Percentiles rank a stretch among this genome's conserved stretches.
Evolutionary conservation across 1,140 invertebrate species (phyloP).

Genomic region (Drosophila elegans): DNA sequence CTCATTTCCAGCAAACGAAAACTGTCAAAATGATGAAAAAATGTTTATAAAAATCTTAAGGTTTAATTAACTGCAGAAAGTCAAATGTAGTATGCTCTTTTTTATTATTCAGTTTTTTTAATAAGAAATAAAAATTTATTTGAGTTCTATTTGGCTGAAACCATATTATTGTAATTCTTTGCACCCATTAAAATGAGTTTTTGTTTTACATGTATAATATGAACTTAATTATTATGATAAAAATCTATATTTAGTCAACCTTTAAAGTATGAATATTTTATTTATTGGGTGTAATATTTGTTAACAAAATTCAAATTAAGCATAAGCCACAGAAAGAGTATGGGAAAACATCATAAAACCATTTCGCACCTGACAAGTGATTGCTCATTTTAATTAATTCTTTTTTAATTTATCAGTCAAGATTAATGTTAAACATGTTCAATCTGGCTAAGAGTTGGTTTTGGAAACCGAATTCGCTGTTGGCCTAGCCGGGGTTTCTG

Average conservation of each 20-base stretch:
- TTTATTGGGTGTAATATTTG: too few relatives aligned
- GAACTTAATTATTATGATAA: too few relatives aligned
- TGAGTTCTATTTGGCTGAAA: background rate
- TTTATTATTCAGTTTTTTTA: background rate
- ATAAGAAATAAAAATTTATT: background rate
- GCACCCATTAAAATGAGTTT: too few relatives aligned
- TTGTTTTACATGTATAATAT: background rate
- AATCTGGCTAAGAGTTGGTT: slow-evolving; percentile 60
- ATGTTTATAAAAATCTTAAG: slow-evolving; percentile 20
- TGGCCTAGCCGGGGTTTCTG: slow-evolving; percentile 22
- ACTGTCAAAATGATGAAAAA: slow-evolving; percentile 67
- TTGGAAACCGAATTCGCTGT: slow-evolving; percentile 53
- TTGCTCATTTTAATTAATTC: slow-evolving; percentile 74
- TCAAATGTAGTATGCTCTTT: slow-evolving; percentile 10
- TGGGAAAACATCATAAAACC: slow-evolving; percentile 5
- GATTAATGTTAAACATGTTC: slow-evolving; percentile 79
- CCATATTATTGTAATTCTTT: background rate
- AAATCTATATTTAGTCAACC: background rate
- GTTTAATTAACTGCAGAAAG: background rate
- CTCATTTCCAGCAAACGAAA: slow-evolving; percentile 41
- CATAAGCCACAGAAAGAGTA: slow-evolving; percentile 29
- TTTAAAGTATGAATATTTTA: too few relatives aligned
- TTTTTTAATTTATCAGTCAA: slow-evolving; percentile 81
- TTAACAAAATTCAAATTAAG: background rate
- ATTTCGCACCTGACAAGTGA: slow-evolving; percentile 51